Evolutionary conservation across 2,113 vertebrate species (phyloP), one percentile per base, ranked within the genome.

Genomic region (Pelecanus crispus): DNA sequence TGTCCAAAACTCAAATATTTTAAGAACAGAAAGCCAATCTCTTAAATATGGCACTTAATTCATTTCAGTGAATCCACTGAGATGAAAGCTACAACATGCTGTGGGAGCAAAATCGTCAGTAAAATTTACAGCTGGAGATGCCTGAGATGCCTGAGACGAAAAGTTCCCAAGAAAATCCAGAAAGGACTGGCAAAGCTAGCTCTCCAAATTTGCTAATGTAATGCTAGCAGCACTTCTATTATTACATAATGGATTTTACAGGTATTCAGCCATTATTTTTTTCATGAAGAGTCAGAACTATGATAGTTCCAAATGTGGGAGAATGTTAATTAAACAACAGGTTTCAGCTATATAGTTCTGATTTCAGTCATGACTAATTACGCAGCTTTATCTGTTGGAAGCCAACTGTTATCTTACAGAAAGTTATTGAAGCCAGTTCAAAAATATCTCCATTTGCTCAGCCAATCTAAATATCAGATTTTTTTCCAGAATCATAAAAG

Each of bases 161-260:
- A 94, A 86, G 87, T 93, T 94, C 82, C 66, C 71, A 92, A 90
- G 62, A 95, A 94, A 92, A 80, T 66, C 45, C 74, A 83, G 62
- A 81, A 72, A 86, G 29, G 25, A 38, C 42, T 73, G 70, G 85
- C 53, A 86, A 90, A 86, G 32, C 10, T 71, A 92, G 55, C 20
- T 92, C n/a, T 91, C 81, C 55, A 67, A 80, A 88, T 77, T 49
- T 61, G 22, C 42, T 62, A 80, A 77, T n/a, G 42, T 42, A 88
- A 77, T 26, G 25, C 42, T 80, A 91, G 34, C 66, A 83, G 62
- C 55, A 78, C 31, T 77, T 88, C 90, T 86, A 14, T 42, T 93
- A 53, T 44, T 80, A 61, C 50, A 45, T 77, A 50, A 88, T 70
- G 45, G n/a, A 73, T 88, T 86, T 90, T 38, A 82, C 50, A 85